Evolutionary conservation across 2,797 vertebrate species (phyloP).

Genomic region (Hydrophis major): DNA sequence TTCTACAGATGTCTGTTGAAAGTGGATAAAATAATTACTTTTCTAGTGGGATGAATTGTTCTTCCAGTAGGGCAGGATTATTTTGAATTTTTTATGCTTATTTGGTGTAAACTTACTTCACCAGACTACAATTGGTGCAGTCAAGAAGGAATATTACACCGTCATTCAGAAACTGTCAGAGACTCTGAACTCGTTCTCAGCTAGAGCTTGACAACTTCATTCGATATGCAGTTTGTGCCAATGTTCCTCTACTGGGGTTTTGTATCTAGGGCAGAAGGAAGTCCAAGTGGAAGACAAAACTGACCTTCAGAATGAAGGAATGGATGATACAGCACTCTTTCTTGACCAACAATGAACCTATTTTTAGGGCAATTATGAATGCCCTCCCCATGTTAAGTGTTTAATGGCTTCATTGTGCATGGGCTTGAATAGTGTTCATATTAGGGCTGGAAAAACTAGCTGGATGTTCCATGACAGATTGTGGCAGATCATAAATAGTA

Average conservation of each 20-base stretch:
- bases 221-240: neutral
- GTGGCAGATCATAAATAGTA: neutral
- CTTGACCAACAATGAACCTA: neutral
- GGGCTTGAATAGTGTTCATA: neutral
- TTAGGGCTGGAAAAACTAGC: neutral
- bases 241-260: neutral
- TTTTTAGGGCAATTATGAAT: neutral
- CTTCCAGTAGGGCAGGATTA: neutral
- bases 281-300: neutral
- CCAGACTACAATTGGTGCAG: neutral
- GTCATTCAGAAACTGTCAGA: neutral
- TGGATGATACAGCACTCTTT: neutral
- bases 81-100: neutral
- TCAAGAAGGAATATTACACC: neutral
- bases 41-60: neutral
- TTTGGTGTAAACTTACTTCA: neutral
- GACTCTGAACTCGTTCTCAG: neutral
- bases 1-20: neutral
- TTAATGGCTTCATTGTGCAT: neutral
- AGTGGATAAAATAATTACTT: neutral
- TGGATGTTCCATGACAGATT: neutral
- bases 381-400: neutral
- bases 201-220: neutral
- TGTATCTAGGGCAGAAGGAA: neutral
- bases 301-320: neutral